Percentiles rank a stretch among this genome's conserved stretches.
Conservation (phyloP, 2,888 invertebrate species). For the Brachynemurus nebulosus region DNA sequence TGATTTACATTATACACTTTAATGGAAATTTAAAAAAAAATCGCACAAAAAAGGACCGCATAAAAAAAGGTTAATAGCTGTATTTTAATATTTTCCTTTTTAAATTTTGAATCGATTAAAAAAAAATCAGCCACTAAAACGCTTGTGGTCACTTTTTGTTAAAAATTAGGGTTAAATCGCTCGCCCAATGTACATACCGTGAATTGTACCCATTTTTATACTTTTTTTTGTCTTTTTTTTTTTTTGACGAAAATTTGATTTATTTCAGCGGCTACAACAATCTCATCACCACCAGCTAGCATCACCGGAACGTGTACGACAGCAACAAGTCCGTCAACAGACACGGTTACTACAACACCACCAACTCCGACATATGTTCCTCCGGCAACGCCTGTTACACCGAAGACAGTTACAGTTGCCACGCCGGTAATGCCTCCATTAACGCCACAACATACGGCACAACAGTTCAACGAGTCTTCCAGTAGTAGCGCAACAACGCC, state of each 20-base stretch:
- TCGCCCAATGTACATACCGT: no score
- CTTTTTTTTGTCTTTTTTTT: no score
- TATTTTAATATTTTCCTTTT: no score
- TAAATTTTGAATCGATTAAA: no score
- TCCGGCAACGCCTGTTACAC: constrained; percentile 19
- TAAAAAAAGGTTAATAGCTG: no score
- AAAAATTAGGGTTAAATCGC: no score
- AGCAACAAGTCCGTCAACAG: constrained; percentile 21
- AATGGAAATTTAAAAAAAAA: no score
- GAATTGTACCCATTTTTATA: no score
- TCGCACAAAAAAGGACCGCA: no score
- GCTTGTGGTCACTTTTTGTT: no score
- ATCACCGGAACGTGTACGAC: constrained; percentile 7
- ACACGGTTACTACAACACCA: constrained; percentile 26
- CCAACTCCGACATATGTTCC: constrained; percentile 33
- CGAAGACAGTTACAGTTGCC: constrained; percentile 27
- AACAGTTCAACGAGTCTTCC: constrained; percentile 15
- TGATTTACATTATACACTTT: no score
- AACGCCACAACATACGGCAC: constrained; percentile 26
- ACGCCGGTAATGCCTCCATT: constrained; percentile 30
- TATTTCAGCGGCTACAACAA: constrained; percentile 23
- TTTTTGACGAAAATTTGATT: background rate
- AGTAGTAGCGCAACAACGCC: constrained; percentile 16
- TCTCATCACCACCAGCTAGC: constrained; percentile 22
- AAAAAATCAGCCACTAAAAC: no score